phyloP scores from a whole-genome alignment of 37 sponge, comb jelly and placozoan genomes.

The Beroe forskalii region DNA sequence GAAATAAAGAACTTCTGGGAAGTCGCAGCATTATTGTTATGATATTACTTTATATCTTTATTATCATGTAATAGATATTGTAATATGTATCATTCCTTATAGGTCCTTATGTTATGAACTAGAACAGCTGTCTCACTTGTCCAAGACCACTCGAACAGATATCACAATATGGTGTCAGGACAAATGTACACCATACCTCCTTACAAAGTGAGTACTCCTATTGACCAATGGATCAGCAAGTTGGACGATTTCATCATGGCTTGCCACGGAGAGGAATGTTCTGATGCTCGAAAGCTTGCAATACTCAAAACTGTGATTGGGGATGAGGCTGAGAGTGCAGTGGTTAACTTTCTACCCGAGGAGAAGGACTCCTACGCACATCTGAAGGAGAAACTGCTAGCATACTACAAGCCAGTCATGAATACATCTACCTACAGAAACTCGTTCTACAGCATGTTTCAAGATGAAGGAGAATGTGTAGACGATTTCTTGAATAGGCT shows the following conservation, averaged over 20 bases:
- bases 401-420: not conserved
- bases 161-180: not conserved
- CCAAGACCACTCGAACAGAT: too few species aligned
- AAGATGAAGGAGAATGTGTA: not conserved
- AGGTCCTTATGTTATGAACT: too few species aligned
- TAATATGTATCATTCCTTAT: too few species aligned
- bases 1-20: not conserved
- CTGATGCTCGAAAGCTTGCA: not conserved
- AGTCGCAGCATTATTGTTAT: not conserved
- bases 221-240: not conserved
- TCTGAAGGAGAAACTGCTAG: not conserved
- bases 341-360: not conserved
- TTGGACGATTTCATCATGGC: not conserved
- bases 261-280: not conserved
- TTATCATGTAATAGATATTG: too few species aligned
- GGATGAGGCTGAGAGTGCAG: not conserved
- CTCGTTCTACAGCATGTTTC: not conserved
- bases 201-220: not conserved
- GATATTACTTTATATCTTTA: too few species aligned
- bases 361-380: not conserved
- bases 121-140: too few species aligned
- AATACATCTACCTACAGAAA: not conserved
- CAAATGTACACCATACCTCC: slow-evolving; percentile 1
- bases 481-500: not conserved
- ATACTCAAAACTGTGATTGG: not conserved